Percentiles rank a stretch among this genome's conserved stretches.
Conservation (phyloP, 2,888 invertebrate species). For the Rotaria magnacalcarata region DNA sequence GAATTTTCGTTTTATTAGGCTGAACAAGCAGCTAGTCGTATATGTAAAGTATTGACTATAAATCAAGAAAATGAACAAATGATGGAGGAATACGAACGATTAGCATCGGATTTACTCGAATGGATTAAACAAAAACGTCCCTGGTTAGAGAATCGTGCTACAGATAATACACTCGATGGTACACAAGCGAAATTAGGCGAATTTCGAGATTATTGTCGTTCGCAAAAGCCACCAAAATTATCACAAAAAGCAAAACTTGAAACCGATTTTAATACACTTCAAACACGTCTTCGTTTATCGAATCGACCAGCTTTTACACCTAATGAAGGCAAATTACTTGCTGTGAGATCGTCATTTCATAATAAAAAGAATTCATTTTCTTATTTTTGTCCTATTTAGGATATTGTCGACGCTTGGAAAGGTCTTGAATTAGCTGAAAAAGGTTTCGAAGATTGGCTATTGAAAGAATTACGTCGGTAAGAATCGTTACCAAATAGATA, state of each 20-base stretch:
- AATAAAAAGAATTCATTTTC: too few relatives aligned
- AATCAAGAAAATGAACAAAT: conserved; percentile 99
- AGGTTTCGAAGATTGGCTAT: conserved; percentile 97
- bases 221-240: conserved; percentile 97
- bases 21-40: conserved; percentile 98
- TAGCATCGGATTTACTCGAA: conserved; percentile 75
- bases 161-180: conserved; percentile 76
- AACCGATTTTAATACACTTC: conserved; percentile 98
- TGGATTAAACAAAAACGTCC: conserved; percentile 26
- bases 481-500: background rate
- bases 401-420: conserved; percentile 97
- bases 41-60: conserved; percentile 98
- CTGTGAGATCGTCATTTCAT: conserved; percentile 63
- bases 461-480: conserved; percentile 76
- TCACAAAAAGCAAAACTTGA: conserved; percentile 98
- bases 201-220: conserved; percentile 94
- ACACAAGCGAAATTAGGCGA: conserved; percentile 96
- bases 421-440: conserved; percentile 93
- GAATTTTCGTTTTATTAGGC: conserved; percentile 67
- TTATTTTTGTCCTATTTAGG: conserved; percentile 59
- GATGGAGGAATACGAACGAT: conserved; percentile 99
- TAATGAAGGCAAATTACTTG: conserved; percentile 96
- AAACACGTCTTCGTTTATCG: conserved; percentile 91
- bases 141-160: conserved; percentile 5
- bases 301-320: conserved; percentile 99